Evolutionary conservation across 2,888 invertebrate genomes (phyloP).

Genomic region (Orthonevra nobilis): DNA sequence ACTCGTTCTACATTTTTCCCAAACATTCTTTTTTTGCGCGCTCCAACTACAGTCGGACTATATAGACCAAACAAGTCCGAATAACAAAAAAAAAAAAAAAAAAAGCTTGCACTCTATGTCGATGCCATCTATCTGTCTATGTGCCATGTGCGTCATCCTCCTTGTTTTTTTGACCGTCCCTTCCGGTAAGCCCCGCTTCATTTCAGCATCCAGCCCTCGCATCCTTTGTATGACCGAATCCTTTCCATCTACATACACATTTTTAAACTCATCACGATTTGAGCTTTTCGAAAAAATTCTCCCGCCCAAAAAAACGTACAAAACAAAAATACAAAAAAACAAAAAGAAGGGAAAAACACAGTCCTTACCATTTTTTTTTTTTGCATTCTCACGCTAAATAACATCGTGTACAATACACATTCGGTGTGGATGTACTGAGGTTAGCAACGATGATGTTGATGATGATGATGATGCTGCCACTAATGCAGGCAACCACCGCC

Average conservation of each 20-base stretch:
- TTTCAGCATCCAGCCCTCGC: conserved; percentile 32
- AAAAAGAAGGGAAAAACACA: too few species aligned
- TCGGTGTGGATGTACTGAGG: conserved; percentile 45
- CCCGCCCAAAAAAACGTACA: conserved; percentile 67
- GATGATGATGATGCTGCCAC: conserved; percentile 44
- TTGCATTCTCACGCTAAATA: conserved; percentile 70
- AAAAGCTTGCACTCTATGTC: conserved; percentile 64
- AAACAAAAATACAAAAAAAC: conserved; percentile 19
- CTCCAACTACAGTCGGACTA: conserved; percentile 58
- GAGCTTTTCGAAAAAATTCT: conserved; percentile 68
- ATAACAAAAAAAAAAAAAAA: too few species aligned
- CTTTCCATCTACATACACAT: conserved; percentile 64
- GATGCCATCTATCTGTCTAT: conserved; percentile 65
- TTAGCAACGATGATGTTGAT: conserved; percentile 35
- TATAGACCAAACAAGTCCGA: conserved; percentile 68
- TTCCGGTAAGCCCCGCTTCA: conserved; percentile 60
- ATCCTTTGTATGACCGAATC: conserved; percentile 51
- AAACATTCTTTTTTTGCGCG: conserved; percentile 21
- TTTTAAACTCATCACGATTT: conserved; percentile 69
- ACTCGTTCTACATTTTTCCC: conserved; percentile 64
- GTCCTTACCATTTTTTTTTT: conserved; percentile 35
- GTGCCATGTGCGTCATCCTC: conserved; percentile 66
- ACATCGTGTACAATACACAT: conserved; percentile 60
- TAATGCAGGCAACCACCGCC: conserved; percentile 33
- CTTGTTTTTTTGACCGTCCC: conserved; percentile 65